phyloP scores from a whole-genome alignment of 1,140 invertebrate genomes.

The Oppia nitens region DNA sequence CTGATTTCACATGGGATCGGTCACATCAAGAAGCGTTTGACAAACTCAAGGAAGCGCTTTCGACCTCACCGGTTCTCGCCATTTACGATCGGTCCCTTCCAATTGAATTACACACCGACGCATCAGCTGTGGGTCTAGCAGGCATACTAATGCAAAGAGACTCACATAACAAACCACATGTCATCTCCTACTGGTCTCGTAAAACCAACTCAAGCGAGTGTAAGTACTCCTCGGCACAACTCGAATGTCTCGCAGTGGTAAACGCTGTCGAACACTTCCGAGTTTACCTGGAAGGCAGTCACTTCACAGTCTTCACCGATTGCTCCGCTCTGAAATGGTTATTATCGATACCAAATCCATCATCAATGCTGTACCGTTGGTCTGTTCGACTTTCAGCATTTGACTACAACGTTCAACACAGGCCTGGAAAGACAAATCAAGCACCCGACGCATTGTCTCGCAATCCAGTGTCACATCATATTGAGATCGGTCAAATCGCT shows the following conservation, averaged over 20 bases:
- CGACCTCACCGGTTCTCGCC: conserved; percentile 20
- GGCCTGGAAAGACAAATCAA: not conserved
- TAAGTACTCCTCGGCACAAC: conserved; percentile 36
- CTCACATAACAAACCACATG: conserved; percentile 23
- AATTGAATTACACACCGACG: conserved; percentile 11
- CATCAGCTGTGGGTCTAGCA: conserved; percentile 23
- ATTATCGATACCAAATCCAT: not conserved
- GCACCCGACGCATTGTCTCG: conserved; percentile 12
- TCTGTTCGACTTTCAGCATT: not conserved
- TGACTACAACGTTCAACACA: conserved; percentile 12
- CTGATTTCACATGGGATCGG: conserved; percentile 24
- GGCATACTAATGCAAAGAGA: conserved; percentile 32
- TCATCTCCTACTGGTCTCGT: conserved; percentile 31
- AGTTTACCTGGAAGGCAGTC: conserved; percentile 31
- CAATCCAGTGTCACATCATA: no score
- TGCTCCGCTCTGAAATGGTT: conserved; percentile 28
- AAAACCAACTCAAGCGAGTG: conserved; percentile 29
- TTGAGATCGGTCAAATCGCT: no score
- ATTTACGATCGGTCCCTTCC: conserved; percentile 16
- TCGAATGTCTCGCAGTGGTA: conserved; percentile 34
- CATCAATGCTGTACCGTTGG: conserved; percentile 1
- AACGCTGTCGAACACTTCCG: conserved; percentile 34
- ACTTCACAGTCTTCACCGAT: conserved; percentile 32
- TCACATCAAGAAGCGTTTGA: conserved; percentile 25
- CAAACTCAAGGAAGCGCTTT: conserved; percentile 24